Evolutionary conservation across 1,140 invertebrate genomes (phyloP).

Genomic region (Apis mellifera): DNA sequence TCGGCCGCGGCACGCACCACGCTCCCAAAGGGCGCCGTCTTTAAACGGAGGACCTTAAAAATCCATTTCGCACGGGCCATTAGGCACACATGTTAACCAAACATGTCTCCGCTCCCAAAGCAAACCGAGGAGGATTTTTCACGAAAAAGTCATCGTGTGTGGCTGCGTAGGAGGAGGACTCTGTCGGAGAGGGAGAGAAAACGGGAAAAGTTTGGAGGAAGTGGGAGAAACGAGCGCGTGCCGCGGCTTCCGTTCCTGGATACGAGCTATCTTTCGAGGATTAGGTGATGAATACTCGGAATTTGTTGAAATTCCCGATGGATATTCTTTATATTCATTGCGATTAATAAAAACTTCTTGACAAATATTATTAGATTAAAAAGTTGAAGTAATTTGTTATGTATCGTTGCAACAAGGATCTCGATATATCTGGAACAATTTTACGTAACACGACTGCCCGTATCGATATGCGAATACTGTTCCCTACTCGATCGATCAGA

Average conservation of each 20-base stretch:
- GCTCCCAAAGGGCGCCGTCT: slow-evolving; percentile 15
- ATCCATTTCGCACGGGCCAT: slow-evolving; percentile 74
- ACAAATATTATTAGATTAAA: no score
- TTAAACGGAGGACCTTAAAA: slow-evolving; percentile 66
- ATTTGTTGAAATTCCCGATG: no score
- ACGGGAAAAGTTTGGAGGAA: slow-evolving; percentile 20
- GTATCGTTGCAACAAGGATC: no score
- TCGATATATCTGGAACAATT: no score
- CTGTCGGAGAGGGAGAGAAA: no score
- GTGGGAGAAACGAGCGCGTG: slow-evolving; percentile 26
- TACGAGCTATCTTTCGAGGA: background rate
- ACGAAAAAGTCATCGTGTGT: slow-evolving; percentile 52
- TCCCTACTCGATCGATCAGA: background rate
- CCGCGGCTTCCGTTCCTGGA: background rate
- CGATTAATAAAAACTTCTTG: no score
- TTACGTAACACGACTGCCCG: no score
- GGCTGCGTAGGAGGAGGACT: slow-evolving; percentile 13
- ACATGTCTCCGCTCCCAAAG: slow-evolving; percentile 69
- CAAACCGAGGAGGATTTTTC: slow-evolving; percentile 66
- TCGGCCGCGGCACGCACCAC: slow-evolving; percentile 23
- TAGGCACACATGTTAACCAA: slow-evolving; percentile 73
- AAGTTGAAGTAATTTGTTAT: no score
- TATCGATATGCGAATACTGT: no score
- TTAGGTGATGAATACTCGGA: background rate
- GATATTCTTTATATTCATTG: no score